phyloP scores from a whole-genome alignment of 2,113 vertebrate species.

The Phycodurus eques region DNA sequence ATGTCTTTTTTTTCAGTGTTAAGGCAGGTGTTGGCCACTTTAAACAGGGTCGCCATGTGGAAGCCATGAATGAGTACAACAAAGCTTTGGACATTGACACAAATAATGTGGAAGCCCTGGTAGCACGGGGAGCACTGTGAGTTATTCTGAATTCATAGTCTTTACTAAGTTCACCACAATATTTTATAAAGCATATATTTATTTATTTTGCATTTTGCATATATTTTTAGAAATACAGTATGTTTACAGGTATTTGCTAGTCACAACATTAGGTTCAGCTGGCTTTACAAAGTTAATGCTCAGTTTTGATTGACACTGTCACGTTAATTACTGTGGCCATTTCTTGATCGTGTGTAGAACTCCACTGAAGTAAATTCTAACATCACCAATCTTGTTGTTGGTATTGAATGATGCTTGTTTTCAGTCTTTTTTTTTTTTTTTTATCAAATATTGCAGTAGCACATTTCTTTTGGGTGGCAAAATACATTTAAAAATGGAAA shows the following conservation, averaged over 20 bases:
- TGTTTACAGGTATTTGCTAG: no score
- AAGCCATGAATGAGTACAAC: slow-evolving; percentile 98
- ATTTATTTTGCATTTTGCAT: not conserved
- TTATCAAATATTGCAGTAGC: not conserved
- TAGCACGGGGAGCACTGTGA: slow-evolving; percentile 96
- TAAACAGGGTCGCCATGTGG: slow-evolving; percentile 87
- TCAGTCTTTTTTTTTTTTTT: no score
- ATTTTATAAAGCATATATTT: not conserved
- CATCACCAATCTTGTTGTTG: not conserved
- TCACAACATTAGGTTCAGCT: no score
- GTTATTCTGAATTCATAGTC: slow-evolving; percentile 5
- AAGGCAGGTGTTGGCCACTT: slow-evolving; percentile 94
- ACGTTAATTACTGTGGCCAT: no score
- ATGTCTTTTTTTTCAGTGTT: slow-evolving; percentile 72
- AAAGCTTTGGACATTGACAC: slow-evolving; percentile 94
- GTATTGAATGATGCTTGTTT: not conserved
- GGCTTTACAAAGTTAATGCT: no score
- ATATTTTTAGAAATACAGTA: not conserved
- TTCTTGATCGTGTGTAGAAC: no score
- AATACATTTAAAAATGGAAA: no score
- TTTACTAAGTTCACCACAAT: not conserved
- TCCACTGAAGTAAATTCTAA: not conserved
- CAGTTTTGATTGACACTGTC: no score
- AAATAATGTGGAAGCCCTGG: slow-evolving; percentile 91
- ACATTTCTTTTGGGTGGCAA: no score